Conservation (phyloP, 2,888 invertebrate genomes). For the Allygus modestus region DNA sequence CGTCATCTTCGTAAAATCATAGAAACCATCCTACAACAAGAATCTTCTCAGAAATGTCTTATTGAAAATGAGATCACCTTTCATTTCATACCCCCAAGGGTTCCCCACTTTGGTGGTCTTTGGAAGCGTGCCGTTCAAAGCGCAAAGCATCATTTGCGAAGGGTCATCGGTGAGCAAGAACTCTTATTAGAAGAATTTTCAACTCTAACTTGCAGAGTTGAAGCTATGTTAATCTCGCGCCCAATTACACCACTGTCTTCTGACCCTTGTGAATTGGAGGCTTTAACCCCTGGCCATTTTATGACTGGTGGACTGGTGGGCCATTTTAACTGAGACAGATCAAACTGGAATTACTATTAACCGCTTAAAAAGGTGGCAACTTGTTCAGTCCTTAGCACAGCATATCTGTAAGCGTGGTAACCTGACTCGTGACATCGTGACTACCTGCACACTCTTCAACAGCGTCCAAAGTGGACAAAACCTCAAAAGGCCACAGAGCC, state of each 20-base stretch:
- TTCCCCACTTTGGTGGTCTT: conserved; percentile 67
- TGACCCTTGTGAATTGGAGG: conserved; percentile 66
- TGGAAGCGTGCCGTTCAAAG: conserved; percentile 71
- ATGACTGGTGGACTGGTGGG: conserved; percentile 70
- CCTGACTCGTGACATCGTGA: too few species aligned
- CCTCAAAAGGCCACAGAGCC: conserved; percentile 59
- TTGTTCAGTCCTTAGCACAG: conserved; percentile 68
- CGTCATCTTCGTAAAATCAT: background rate
- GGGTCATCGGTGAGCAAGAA: conserved; percentile 65
- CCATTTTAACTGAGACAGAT: conserved; percentile 65
- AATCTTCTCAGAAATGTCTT: background rate
- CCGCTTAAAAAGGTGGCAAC: conserved; percentile 70
- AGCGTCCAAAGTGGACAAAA: conserved; percentile 70
- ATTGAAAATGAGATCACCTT: conserved; percentile 5
- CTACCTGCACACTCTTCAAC: too few species aligned
- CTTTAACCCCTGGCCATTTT: conserved; percentile 71
- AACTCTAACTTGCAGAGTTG: conserved; percentile 69
- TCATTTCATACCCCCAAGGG: conserved; percentile 65
- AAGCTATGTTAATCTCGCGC: conserved; percentile 71
- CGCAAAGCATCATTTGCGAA: conserved; percentile 70
- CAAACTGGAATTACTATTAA: conserved; percentile 28
- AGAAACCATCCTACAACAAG: too few species aligned
- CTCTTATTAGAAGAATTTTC: conserved; percentile 71
- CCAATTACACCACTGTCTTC: conserved; percentile 69
- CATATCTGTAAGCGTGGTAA: conserved; percentile 70